A percentile compares a stretch with the other conserved stretches of the same genome.
Conservation (phyloP, 2,888 invertebrate genomes). For the Microplitis manilae region DNA sequence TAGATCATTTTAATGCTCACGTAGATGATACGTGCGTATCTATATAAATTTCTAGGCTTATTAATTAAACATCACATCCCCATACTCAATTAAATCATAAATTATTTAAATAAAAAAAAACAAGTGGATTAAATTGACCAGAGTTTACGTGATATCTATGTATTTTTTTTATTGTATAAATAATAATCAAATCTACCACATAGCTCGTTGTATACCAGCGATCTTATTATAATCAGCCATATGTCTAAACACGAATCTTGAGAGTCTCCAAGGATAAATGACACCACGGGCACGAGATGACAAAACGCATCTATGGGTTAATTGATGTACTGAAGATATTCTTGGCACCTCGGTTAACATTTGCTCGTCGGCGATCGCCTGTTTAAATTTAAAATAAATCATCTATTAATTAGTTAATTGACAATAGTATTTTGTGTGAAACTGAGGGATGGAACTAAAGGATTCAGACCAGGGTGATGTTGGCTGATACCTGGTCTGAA, state of each 20-base stretch:
- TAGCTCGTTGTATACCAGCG: slow-evolving; percentile 93
- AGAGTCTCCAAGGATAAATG: slow-evolving; percentile 87
- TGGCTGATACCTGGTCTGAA: too few species aligned
- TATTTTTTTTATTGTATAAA: slow-evolving; percentile 20
- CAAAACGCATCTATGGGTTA: slow-evolving; percentile 86
- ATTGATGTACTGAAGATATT: slow-evolving; percentile 79
- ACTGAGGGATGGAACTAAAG: too few species aligned
- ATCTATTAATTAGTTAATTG: not conserved
- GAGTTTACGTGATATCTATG: not conserved
- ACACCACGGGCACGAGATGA: slow-evolving; percentile 90
- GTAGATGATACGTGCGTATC: slow-evolving; percentile 4
- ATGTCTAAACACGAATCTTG: slow-evolving; percentile 91
- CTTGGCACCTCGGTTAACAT: slow-evolving; percentile 82
- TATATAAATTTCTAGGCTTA: not conserved
- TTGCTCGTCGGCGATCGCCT: slow-evolving; percentile 85
- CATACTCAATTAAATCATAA: slow-evolving; percentile 2
- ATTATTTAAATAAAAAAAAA: not conserved
- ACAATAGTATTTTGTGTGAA: too few species aligned
- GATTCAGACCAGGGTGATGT: too few species aligned
- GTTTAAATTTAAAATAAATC: slow-evolving; percentile 60
- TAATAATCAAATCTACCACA: slow-evolving; percentile 77
- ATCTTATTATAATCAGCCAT: slow-evolving; percentile 95
- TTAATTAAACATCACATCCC: not conserved
- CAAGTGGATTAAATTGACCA: not conserved
- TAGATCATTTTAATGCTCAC: not conserved